phyloP scores from a whole-genome alignment of 1,140 invertebrate genomes.

The Ephestia elutella region DNA sequence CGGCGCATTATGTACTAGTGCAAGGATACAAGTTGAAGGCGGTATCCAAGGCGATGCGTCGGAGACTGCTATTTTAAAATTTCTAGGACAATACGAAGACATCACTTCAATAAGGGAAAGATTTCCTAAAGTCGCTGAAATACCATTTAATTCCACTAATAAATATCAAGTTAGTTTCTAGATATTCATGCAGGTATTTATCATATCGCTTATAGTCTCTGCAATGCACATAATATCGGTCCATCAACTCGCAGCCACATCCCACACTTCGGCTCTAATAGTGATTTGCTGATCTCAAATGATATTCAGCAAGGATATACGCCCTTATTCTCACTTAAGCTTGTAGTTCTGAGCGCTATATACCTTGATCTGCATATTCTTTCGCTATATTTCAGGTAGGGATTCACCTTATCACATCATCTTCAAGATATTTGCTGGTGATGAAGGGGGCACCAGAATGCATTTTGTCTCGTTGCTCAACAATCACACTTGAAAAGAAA shows the following conservation, averaged over 20 bases:
- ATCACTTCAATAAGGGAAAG: constrained; percentile 30
- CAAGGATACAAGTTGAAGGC: constrained; percentile 26
- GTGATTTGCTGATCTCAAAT: no score
- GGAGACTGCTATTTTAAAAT: constrained; percentile 58
- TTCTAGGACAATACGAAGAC: constrained; percentile 41
- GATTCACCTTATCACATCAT: constrained; percentile 75
- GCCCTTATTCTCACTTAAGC: no score
- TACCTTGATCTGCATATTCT: no score
- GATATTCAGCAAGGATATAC: no score
- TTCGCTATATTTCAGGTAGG: constrained; percentile 76
- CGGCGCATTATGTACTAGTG: constrained; percentile 50
- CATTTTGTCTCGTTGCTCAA: constrained; percentile 85
- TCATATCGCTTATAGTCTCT: no score
- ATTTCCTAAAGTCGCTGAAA: constrained; percentile 61
- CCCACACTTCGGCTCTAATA: no score
- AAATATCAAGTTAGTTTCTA: constrained; percentile 78
- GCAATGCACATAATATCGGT: no score
- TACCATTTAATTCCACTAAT: constrained; percentile 73
- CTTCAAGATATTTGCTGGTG: constrained; percentile 77
- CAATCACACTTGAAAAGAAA: constrained; percentile 81
- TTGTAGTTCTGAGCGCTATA: no score
- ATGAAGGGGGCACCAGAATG: constrained; percentile 96
- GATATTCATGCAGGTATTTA: background rate
- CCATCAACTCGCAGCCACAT: no score
- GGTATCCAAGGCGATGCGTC: constrained; percentile 50